Base-by-base conservation (phyloP, 1,140 invertebrate genomes). In the Hycleus cichorii region DNA sequence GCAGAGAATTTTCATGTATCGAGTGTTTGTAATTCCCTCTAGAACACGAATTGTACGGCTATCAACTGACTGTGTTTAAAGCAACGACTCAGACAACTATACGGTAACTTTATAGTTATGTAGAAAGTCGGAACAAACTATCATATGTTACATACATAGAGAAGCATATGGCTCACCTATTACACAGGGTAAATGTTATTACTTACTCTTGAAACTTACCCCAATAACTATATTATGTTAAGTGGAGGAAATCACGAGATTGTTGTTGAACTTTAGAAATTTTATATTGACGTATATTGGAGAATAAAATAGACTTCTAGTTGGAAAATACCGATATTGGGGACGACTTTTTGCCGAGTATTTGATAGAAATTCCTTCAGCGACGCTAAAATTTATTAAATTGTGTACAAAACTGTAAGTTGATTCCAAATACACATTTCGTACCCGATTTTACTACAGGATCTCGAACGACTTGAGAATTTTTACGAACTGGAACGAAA, bases 31-130 rank as follows among this genome's bases (percentile, higher is more conserved):
- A 7, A 32, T 32, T 32, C 32, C 18, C 18, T 18, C 18, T 18
- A 18, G 18, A 1, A 18, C 18, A 18, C 18, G 18, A 18, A 18
- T 18, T 18, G 18, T 18, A 18, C 18, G 18, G 18, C 18, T 18
- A 18, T 18, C 18, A 18, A 18, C 18, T 18, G 18, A 18, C 18
- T 18, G 18, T 18, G 18, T 18, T 18, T 18, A 18, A 18, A 18
- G 32, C 7, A 32, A 7, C 7, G 32, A 32, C 32, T 32, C 7
- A 44, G 42, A 45, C 51, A 32, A 53, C 51, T 53, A n/a, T 12
- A 52, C 43, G 50, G 50, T 27, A 53, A 53, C 51, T 53, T 53
- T 53, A 53, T 45, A 42, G 39, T 53, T 53, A 53, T 53, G 51
- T 53, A 40, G 26, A 53, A 53, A 53, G 51, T 53, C 51, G 51